Conservation (phyloP, 2,888 invertebrate genomes). For the Parnassius apollo region DNA sequence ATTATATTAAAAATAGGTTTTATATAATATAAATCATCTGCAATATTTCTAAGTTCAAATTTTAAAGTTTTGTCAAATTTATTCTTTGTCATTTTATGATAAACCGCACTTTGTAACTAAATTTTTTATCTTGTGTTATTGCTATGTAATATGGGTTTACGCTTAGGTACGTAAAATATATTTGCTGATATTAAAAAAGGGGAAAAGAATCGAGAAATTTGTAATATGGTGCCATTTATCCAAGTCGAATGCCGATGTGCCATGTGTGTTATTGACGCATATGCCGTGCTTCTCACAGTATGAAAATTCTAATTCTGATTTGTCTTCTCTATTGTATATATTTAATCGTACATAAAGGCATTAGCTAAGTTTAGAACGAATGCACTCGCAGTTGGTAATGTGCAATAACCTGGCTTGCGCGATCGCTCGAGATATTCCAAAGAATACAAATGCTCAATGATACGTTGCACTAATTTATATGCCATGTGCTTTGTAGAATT, state of each 20-base stretch:
- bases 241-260: constrained; percentile 40
- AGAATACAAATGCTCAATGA: no score
- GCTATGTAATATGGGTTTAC: no score
- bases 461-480: background rate
- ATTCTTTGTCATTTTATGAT: constrained; percentile 1
- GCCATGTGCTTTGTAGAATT: background rate
- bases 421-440: constrained; percentile 9
- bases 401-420: constrained; percentile 28
- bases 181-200: constrained; percentile 9
- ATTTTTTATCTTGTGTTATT: constrained; percentile 5
- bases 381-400: constrained; percentile 47
- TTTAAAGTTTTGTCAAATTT: background rate
- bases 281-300: constrained; percentile 40
- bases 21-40: background rate
- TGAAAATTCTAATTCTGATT: constrained; percentile 63
- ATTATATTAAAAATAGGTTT: no score
- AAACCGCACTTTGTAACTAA: constrained; percentile 2
- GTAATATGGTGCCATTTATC: constrained; percentile 60
- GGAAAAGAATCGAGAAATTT: constrained; percentile 33
- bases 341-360: constrained; percentile 45
- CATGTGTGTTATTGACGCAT: constrained; percentile 54
- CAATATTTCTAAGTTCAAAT: constrained; percentile 15
- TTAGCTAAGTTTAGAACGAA: constrained; percentile 62
- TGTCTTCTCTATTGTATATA: constrained; percentile 51
- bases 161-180: constrained; percentile 23